A percentile compares a stretch with the other conserved stretches of the same genome.
phyloP scores from a whole-genome alignment of 2,888 invertebrate genomes.

The Caenorhabditis wallacei region DNA sequence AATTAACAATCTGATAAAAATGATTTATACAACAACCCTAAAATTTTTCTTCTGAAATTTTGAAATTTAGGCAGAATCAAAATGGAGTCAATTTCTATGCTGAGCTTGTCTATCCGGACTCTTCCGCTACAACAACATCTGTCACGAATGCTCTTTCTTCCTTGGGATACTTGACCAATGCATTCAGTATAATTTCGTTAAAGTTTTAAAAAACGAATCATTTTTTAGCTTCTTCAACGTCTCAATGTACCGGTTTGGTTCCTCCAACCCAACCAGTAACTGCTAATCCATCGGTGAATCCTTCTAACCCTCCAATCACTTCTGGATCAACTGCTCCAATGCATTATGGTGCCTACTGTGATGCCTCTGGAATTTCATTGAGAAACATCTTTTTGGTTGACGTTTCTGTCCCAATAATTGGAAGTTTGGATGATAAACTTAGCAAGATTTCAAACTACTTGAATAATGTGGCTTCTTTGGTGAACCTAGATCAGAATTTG shows the following conservation, averaged over 20 bases:
- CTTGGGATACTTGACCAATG: conserved; percentile 41
- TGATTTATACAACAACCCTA: not conserved
- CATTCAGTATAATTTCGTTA: conserved; percentile 29
- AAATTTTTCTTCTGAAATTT: no score
- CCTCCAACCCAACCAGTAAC: conserved; percentile 12
- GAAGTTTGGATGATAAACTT: conserved; percentile 54
- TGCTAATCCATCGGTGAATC: not conserved
- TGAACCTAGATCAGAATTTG: conserved; percentile 22
- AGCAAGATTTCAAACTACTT: conserved; percentile 33
- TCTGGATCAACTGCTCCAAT: conserved; percentile 7
- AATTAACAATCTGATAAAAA: not conserved
- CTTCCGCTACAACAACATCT: conserved; percentile 1
- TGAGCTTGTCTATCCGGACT: conserved; percentile 37
- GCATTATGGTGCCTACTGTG: conserved; percentile 37
- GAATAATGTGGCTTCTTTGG: conserved; percentile 11
- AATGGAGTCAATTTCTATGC: conserved; percentile 60
- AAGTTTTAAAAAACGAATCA: not conserved
- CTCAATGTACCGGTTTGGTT: conserved; percentile 50
- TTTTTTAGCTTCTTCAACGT: conserved; percentile 46
- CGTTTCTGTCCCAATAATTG: conserved; percentile 61
- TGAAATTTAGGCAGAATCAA: conserved; percentile 31
- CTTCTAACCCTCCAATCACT: not conserved
- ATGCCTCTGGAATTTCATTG: conserved; percentile 20
- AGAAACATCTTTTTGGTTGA: conserved; percentile 58
- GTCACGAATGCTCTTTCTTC: conserved; percentile 20